Evolutionary conservation across 92 coral and sea anemone genomes (phyloP).

Genomic region (Blastomussa wellsi): DNA sequence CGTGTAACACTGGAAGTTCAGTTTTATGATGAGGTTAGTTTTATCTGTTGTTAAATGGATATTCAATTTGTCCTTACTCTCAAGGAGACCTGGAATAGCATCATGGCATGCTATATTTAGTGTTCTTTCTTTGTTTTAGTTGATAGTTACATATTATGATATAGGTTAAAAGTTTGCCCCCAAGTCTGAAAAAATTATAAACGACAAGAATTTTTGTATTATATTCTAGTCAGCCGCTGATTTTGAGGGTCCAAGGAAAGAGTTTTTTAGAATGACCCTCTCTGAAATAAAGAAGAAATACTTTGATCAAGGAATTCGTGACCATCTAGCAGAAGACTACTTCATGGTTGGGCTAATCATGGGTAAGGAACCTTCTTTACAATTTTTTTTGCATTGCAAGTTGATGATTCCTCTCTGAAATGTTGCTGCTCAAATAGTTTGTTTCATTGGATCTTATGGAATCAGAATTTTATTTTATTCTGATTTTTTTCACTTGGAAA

Average conservation of each 20-base stretch:
- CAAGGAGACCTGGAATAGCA: no score
- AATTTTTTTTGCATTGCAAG: no score
- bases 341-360: conserved; percentile 57
- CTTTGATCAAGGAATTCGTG: conserved; percentile 60
- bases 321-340: conserved; percentile 55
- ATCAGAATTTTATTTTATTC: not conserved
- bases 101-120: no score
- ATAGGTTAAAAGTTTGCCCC: no score
- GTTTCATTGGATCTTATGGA: not conserved
- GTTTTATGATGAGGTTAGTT: conserved; percentile 43
- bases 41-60: not conserved
- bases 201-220: not conserved
- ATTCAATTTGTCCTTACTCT: no score
- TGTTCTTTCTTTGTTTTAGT: no score
- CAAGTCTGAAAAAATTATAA: not conserved
- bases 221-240: conserved; percentile 37
- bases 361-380: conserved; percentile 42
- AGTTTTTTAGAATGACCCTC: conserved; percentile 48
- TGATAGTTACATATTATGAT: no score
- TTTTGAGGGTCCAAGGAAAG: conserved; percentile 56
- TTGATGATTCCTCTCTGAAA: not conserved
- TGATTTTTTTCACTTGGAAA: not conserved
- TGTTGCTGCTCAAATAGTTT: not conserved
- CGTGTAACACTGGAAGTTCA: conserved; percentile 38
- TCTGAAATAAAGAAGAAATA: conserved; percentile 48